These are phyloP conservation scores for Linnaemya vulpina DNA, from an alignment of 2,888 invertebrate species.

Conservation along the genomic window DNA sequence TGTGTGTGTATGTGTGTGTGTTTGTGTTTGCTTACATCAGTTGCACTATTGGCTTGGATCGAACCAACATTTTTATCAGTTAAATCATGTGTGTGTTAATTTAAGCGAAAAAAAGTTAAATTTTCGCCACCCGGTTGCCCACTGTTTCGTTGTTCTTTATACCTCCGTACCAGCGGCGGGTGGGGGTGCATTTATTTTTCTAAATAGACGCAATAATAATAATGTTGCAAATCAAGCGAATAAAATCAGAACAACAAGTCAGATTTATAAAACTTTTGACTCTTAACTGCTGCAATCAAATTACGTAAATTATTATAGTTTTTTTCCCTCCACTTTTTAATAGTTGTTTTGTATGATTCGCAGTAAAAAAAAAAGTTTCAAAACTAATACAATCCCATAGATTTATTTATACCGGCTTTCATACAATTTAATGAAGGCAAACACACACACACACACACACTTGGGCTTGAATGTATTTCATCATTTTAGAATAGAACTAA, in stretches of 20 bases:
- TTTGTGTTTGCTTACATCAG: not conserved
- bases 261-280: conserved; percentile 67
- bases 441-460: not conserved
- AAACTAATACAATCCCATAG: conserved; percentile 66
- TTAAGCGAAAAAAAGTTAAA: conserved; percentile 51
- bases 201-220: conserved; percentile 67
- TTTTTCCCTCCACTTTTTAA: conserved; percentile 52
- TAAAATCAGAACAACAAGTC: conserved; percentile 70
- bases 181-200: conserved; percentile 17
- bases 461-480: conserved; percentile 56
- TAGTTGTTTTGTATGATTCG: conserved; percentile 66
- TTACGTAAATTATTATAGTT: conserved; percentile 70
- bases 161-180: not conserved
- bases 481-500: conserved; percentile 58
- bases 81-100: conserved; percentile 67
- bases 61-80: conserved; percentile 58
- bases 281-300: conserved; percentile 72
- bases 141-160: not conserved
- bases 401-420: conserved; percentile 57
- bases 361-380: conserved; percentile 61
- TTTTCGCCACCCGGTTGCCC: conserved; percentile 6
- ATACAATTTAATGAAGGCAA: conserved; percentile 38
- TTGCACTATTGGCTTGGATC: conserved; percentile 29
- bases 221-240: conserved; percentile 69
- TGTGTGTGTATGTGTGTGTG: not conserved